Evolutionary conservation across 2,113 vertebrate species (phyloP), one percentile per base, ranked within the genome.

Genomic region (Odocoileus hemionus): DNA sequence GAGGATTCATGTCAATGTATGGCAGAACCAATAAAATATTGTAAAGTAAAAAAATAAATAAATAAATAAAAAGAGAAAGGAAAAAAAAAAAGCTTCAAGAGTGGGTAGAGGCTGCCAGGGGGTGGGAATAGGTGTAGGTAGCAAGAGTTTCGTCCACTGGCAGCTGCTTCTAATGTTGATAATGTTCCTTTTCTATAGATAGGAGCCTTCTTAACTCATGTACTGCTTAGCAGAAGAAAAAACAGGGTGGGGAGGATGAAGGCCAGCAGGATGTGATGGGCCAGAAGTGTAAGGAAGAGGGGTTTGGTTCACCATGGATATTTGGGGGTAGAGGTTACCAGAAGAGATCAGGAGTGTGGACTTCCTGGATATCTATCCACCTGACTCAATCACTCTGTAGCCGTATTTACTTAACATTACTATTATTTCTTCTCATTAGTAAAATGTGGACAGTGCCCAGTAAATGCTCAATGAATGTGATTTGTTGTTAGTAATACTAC

Each of bases 161-260:
- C 88, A 98, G 96, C 97, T 96, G 96, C 97, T 98, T 98, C 97
- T 85, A 93, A 90, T 61, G 93, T 98, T 97, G 97, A 92, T 95
- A 97, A 96, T 25, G 76, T 97, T 97, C 97, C 96, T 98, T 97
- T 94, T 92, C 61, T 74, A 52, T 47, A 86, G 55, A 86, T 93
- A 98, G 96, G 80, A 57, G n/a, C 36, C 91, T 97, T 86, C 97
- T 98, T 1, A 97, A 96, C 93, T 96, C 97, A 97, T 97, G 93
- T 87, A 89, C 93, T 98, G 96, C 98, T 95, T 95, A 98, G 97
- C 97, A 13, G 76, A n/a, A 97, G 85, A 96, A 98, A 84, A 64
- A 95, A 87, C 94, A 80, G 95, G 94, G 91, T 57, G 94, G 94
- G 97, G 95, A 96, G 96, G 89, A 96, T 28, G 16, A 6, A 82